Evolutionary conservation across 2,113 vertebrate species (phyloP).

Genomic region (Mionectes macconnelli): DNA sequence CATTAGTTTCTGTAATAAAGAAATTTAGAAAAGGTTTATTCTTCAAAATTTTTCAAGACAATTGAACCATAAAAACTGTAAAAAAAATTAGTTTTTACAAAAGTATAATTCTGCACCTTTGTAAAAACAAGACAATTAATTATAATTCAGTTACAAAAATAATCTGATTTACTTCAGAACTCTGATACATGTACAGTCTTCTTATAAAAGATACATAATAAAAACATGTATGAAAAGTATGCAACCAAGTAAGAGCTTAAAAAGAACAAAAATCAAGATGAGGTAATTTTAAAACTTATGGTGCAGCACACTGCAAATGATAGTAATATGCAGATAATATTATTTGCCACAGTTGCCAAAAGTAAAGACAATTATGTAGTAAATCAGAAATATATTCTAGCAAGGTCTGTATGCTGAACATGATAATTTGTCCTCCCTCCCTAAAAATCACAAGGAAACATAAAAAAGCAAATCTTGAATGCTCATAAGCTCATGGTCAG

Average conservation of each 20-base stretch:
- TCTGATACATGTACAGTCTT: background rate
- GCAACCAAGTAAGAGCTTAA: background rate
- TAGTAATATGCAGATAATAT: background rate
- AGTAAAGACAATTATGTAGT: background rate
- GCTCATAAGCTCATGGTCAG: background rate
- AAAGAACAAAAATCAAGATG: background rate
- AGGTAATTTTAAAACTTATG: background rate
- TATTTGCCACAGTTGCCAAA: background rate
- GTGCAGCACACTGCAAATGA: background rate
- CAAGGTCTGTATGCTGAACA: background rate
- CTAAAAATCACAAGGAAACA: background rate
- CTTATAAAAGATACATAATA: background rate
- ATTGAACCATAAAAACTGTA: background rate
- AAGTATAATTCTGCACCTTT: background rate
- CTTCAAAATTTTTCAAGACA: background rate
- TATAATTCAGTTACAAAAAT: background rate
- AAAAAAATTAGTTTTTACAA: background rate
- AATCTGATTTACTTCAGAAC: background rate
- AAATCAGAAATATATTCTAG: background rate
- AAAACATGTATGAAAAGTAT: background rate
- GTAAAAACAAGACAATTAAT: background rate
- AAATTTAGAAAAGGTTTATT: accelerated
- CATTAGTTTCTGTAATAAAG: background rate
- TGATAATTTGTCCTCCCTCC: background rate
- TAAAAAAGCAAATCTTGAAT: background rate